These are phyloP conservation scores for Cassiopea andromeda DNA, from an alignment of 30 jellyfish, hydroid and myxozoan genomes.

Conservation along the genomic window DNA sequence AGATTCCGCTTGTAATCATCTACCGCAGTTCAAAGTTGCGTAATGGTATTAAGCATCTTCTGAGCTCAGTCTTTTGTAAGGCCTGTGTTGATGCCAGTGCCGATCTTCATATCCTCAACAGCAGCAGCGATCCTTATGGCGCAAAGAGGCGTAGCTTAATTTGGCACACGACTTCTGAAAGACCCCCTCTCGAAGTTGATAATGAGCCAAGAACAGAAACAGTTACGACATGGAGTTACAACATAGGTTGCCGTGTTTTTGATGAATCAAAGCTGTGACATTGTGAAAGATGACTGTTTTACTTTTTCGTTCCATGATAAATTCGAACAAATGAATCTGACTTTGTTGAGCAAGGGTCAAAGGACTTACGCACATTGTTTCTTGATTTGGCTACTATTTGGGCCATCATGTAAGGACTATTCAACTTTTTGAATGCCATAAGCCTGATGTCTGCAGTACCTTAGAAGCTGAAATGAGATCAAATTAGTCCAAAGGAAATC, in stretches of 20 bases:
- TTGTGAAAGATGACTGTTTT: background rate
- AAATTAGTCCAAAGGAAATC: no score
- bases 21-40: conserved; percentile 66
- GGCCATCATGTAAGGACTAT: no score
- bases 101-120: background rate
- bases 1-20: conserved; percentile 66
- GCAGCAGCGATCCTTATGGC: conserved; percentile 1
- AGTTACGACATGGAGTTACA: background rate
- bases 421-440: no score
- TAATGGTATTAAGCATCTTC: conserved; percentile 2
- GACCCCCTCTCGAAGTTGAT: background rate
- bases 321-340: no score
- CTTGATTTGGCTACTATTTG: no score
- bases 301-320: no score
- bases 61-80: background rate
- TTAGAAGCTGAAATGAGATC: no score
- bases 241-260: background rate
- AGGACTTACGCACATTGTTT: no score
- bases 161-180: conserved; percentile 28
- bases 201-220: conserved; percentile 1
- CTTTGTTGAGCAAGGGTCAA: no score
- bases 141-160: conserved; percentile 29
- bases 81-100: background rate
- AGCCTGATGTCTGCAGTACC: no score
- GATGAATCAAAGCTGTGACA: conserved; percentile 13